These are phyloP conservation scores for Himalopsyche kuldschensis DNA, from an alignment of 2,888 invertebrate genomes.

Conservation along the genomic window DNA sequence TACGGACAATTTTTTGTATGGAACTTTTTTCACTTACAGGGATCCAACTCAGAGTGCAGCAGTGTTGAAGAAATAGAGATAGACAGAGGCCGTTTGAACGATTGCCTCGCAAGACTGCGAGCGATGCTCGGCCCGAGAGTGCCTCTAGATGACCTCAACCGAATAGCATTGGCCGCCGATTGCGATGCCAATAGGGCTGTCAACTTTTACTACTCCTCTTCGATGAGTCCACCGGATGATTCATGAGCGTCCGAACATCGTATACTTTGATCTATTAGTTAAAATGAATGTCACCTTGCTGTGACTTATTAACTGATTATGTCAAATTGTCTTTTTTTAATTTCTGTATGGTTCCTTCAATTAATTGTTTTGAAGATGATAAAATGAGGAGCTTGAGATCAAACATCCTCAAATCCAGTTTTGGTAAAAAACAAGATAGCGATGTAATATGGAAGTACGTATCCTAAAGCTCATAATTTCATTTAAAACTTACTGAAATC, in stretches of 20 bases:
- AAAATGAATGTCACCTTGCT: neutral
- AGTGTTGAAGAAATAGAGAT: slow-evolving; percentile 46
- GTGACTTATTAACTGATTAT: neutral
- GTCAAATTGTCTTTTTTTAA: neutral
- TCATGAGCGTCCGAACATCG: slow-evolving; percentile 5
- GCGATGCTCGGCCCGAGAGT: slow-evolving; percentile 59
- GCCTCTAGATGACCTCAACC: slow-evolving; percentile 54
- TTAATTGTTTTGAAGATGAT: no score
- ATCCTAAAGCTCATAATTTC: no score
- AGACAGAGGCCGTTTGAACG: slow-evolving; percentile 49
- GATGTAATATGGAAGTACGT: no score
- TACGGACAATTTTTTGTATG: no score
- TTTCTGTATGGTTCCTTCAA: no score
- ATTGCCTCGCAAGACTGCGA: slow-evolving; percentile 54
- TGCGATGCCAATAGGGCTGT: slow-evolving; percentile 62
- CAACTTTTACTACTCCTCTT: slow-evolving; percentile 55
- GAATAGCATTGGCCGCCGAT: slow-evolving; percentile 60
- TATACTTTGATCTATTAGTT: neutral
- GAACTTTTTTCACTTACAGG: slow-evolving; percentile 37
- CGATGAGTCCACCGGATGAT: neutral
- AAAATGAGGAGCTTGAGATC: no score
- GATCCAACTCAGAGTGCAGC: slow-evolving; percentile 44
- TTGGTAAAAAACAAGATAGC: no score
- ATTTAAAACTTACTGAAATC: no score
- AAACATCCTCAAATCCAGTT: no score